Base-by-base conservation (phyloP, 1,140 invertebrate species). In the Ceratina australensis region DNA sequence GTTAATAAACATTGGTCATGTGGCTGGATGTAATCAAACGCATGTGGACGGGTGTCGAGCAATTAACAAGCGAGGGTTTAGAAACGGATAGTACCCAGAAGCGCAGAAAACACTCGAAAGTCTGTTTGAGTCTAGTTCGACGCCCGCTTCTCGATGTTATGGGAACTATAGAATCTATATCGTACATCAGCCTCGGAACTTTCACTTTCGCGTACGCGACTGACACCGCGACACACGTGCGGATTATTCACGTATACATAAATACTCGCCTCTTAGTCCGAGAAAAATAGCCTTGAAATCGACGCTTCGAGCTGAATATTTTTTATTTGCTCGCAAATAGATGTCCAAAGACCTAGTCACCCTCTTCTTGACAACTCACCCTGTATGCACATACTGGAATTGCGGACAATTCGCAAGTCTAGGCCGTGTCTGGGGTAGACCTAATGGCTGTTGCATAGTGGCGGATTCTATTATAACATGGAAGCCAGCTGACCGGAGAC, bases 181-280 rank as follows among this genome's bases (percentile, higher is more conserved):
- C 81, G 81, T 83, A 72, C 80, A 71, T 83, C 81, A 83, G 75
- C 75, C 80, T 71, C 81, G 33, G 80, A 82, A 83, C 81, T 83
- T 83, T 83, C 81, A 83, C 81, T 83, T 83, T 78, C 81, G 65
- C 80, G 74, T 82, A 57, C 72, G 75, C 80, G 74, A 78, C 81
- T 77, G 75, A 73, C 73, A 69, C 56, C 68, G 54, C 59, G 75
- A 80, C 20, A 47, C 33, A 33, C 64, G n/a, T 49, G 26, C n/a
- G 18, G 3, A 3, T 20, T 65, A 59, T 60, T 60, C 64, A 59
- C 42, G 8, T 24, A 67, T 42, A 50, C 42, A n/a, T 33, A 59
- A 42, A 42, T 42, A 5, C 18, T 12, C 20, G 3, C 16, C 15
- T 1, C 42, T n/a, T n/a, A n/a, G n/a, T n/a, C n/a, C n/a, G n/a